Evolutionary conservation across 1,140 invertebrate species (phyloP), one percentile per base, ranked within the genome.

Genomic region (Calephelis nemesis): DNA sequence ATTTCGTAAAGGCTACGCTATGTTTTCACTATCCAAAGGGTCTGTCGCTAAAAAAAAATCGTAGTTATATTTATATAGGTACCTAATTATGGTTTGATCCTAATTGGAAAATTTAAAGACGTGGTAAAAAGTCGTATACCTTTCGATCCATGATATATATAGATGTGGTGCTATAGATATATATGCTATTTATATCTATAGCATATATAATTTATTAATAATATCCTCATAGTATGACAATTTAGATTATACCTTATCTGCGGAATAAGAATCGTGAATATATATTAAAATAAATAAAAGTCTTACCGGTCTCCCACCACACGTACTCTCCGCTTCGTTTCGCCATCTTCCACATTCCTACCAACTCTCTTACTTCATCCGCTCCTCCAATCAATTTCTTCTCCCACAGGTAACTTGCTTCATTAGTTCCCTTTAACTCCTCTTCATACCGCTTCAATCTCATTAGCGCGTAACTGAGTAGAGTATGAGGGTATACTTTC

Each of bases 261-360:
- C n/a, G 47, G 8, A 48, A 15, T 15, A 8, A 15, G 8, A 15
- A 15, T 5, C 3, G 7, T 9, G 15, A 10, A 3, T 10, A 9
- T 10, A 0, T 30, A 30, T 10, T 30, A 39, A 11, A 5, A 58
- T 4, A 1, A 64, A 58, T 39, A 62, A 64, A 64, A 47, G 54
- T 74, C 85, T 83, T 49, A 92, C 91, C 83, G 10, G 87, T 86
- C 60, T 92, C 90, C 92, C 92, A 92, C 87, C 90, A 92, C 1
- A 92, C 78, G 13, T 84, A 84, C 39, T 88, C 84, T 0, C 76
- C 75, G 47, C 70, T 83, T 40, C 86, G 77, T 9, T 67, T 79
- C 5, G 85, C 88, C 39, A 92, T 67, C n/a, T 76, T 81, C 67
- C 87, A 58, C n/a, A 89, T 67, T 5, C 79, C 75, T 63, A 82